Conservation (phyloP, 2,888 invertebrate species). For the Drosophila neotestacea region DNA sequence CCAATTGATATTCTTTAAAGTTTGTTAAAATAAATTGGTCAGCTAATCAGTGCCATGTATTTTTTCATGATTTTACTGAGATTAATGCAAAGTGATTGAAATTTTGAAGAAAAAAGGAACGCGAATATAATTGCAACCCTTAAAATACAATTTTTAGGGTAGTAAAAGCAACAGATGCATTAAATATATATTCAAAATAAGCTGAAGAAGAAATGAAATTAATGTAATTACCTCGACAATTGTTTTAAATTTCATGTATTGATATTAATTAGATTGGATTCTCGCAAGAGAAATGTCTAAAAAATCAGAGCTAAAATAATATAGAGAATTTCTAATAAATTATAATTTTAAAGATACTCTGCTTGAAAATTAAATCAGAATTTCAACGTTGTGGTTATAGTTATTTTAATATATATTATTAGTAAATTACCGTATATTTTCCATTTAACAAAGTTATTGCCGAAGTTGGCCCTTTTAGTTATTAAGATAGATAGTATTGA, state of each 20-base stretch:
- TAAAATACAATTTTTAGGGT: background rate
- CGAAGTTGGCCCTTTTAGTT: no score
- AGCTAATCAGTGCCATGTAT: constrained; percentile 53
- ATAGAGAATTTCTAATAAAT: no score
- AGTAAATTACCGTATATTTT: no score
- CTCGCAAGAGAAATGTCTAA: background rate
- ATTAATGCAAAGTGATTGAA: constrained; percentile 36
- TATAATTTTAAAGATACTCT: no score
- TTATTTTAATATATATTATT: no score
- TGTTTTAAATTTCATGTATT: background rate
- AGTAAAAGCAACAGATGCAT: background rate
- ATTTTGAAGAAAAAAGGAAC: no score
- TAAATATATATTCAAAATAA: constrained; percentile 3
- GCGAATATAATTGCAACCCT: constrained; percentile 17
- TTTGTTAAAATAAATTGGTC: constrained; percentile 21
- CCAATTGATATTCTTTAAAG: constrained; percentile 5
- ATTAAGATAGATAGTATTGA: background rate
- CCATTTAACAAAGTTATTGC: no score
- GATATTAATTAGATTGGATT: background rate
- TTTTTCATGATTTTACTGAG: constrained; percentile 25
- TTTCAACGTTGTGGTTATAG: no score
- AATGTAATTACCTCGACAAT: constrained; percentile 1
- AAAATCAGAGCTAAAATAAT: no score
- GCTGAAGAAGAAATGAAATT: background rate
- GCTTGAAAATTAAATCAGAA: no score